phyloP scores from a whole-genome alignment of 64 coral and sea anemone genomes.

The Hydrozoanthus tunicans region DNA sequence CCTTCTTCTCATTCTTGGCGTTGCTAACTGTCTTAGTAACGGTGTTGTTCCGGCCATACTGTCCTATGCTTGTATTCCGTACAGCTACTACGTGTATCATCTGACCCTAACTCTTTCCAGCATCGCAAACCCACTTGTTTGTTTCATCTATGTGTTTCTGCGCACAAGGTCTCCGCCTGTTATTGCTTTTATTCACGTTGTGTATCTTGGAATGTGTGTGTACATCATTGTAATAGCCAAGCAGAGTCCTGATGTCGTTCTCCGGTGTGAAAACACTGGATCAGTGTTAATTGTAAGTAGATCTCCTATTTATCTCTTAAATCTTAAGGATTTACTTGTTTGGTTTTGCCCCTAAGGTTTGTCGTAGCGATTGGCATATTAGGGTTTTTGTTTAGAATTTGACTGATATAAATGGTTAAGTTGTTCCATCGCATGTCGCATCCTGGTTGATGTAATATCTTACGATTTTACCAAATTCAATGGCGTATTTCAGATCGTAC shows the following conservation, averaged over 20 bases:
- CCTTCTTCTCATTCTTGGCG: slow-evolving; percentile 58
- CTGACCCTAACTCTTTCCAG: slow-evolving; percentile 90
- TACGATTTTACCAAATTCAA: no score
- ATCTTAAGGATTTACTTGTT: neutral
- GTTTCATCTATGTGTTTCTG: slow-evolving; percentile 77
- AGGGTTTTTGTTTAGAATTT: no score
- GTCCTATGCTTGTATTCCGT: slow-evolving; percentile 95
- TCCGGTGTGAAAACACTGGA: slow-evolving; percentile 72
- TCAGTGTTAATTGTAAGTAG: slow-evolving; percentile 93
- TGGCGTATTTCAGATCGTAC: no score
- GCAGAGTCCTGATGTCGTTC: slow-evolving; percentile 73
- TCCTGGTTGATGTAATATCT: no score
- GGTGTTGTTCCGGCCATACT: slow-evolving; percentile 88
- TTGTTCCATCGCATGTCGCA: no score
- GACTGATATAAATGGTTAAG: no score
- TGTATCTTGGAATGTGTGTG: slow-evolving; percentile 76
- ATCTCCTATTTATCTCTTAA: neutral
- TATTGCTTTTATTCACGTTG: slow-evolving; percentile 53
- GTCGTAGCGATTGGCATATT: no score
- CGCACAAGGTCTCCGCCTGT: slow-evolving; percentile 51
- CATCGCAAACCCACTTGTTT: slow-evolving; percentile 83
- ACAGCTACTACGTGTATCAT: slow-evolving; percentile 92
- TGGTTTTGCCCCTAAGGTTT: no score
- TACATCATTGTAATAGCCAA: slow-evolving; percentile 83
- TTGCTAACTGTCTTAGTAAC: slow-evolving; percentile 88